Evolutionary conservation across 2,113 vertebrate genomes (phyloP), one percentile per base, ranked within the genome.

Genomic region (Steatornis caripensis): DNA sequence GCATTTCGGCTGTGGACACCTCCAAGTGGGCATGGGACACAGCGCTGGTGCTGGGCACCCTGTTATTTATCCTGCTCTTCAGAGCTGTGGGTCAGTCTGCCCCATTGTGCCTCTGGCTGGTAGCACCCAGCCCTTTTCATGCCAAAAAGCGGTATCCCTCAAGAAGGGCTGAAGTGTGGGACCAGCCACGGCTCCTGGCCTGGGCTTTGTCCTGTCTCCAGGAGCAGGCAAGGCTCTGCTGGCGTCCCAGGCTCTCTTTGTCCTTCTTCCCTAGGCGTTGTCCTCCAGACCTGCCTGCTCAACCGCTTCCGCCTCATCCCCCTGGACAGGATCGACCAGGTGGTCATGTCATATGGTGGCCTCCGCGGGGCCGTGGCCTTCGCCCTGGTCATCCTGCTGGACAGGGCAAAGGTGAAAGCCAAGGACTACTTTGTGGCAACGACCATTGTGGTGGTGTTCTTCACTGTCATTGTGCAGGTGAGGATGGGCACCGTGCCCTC

Each of bases 401-500:
- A 99, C 13, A 93, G 88, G 46, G 72, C 97, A 23, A 98, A 98
- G 12, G 99, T 99, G 95, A 99, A 99, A 95, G 99, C 99, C 94
- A 99, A 99, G 93, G 99, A 99, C 95, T 99, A 99, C 97, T 99
- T 99, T 90, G 99, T 99, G 30, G 99, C 99, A 37, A 99, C 99
- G 0, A 99, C 99, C 37, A 99, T 99, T 6, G 98, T 99, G 77
- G 99, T 99, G 36, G 98, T 99, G 83, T 99, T 99, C 98, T 99
- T 99, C 98, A 99, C 99, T 3, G 99, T 99, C 96, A 99, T 99
- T 89, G 99, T 99, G 96, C 99, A 99, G 99, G 99, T 99, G 98
- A 95, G 97, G 94, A 70, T 69, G 79, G 76, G 68, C 89, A 69
- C 87, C 9, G 1, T 81, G 43, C 53, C 69, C 34, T 53, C 77